Conservation (phyloP, 2,888 invertebrate species). For the Habrosyne pyritoides region DNA sequence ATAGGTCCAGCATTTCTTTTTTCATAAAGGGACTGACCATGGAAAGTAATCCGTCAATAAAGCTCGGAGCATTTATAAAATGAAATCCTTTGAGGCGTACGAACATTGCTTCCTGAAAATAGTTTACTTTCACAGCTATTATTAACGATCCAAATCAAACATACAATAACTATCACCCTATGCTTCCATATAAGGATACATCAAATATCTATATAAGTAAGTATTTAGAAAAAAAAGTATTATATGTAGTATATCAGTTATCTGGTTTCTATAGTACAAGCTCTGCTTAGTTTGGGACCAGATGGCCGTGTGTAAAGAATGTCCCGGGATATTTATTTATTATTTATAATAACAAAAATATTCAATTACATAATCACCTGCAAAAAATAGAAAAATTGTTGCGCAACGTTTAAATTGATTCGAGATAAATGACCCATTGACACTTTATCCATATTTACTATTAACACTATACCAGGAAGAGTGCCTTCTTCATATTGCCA, state of each 20-base stretch:
- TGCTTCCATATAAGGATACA: no score
- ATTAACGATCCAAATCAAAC: no score
- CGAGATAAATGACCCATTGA: conserved; percentile 86
- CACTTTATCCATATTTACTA: conserved; percentile 86
- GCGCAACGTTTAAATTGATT: conserved; percentile 85
- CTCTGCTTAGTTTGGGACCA: no score
- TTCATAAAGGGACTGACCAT: conserved; percentile 89
- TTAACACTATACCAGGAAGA: conserved; percentile 82
- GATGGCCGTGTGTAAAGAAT: no score
- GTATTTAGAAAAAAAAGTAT: no score
- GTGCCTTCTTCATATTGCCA: conserved; percentile 82
- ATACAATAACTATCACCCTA: no score
- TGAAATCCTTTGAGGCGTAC: conserved; percentile 85
- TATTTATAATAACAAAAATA: no score
- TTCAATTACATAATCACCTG: conserved; percentile 83
- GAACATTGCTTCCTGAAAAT: conserved; percentile 85
- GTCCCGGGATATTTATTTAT: no score
- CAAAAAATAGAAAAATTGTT: conserved; percentile 87
- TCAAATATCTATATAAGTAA: no score
- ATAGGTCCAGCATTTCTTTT: conserved; percentile 80
- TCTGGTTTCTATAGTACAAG: no score
- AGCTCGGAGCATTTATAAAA: conserved; percentile 86
- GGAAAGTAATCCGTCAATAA: conserved; percentile 86
- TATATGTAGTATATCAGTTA: no score
- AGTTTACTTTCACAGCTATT: conserved; percentile 9